Base-by-base conservation (phyloP, 2,888 invertebrate genomes). In the Harmothoe impar region DNA sequence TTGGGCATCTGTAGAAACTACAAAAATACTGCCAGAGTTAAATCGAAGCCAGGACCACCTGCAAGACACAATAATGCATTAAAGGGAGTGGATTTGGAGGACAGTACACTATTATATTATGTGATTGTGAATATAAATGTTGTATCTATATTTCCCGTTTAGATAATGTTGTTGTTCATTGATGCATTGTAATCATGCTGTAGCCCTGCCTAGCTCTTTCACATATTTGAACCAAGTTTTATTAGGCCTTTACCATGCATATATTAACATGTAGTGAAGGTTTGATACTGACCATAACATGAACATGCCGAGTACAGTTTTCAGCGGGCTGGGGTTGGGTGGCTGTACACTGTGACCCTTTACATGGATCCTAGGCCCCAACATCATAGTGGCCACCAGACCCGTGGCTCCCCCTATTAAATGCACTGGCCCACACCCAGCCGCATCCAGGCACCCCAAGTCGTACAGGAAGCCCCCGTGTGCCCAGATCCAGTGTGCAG, bases 21-120 rank as follows among this genome's bases (percentile, higher is more conserved):
- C 51, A 84, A 96, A 97, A 0, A 96, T 96, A 92, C 96, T 96
- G n/a, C 99, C 99, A 88, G 98, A 98, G 96, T 98, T 98, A 95
- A 99, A 99, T 0, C 98, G 98, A 89, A 99, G 96, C 99, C 99
- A 99, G 0, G 99, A 99, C 99, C 99, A 94, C 91, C 94, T 94
- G 89, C 17, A 90, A 91, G 23, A 17, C 31, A 29, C 31, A 31
- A 77, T 62, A 12, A n/a, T n/a, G n/a, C n/a, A n/a, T n/a, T n/a
- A n/a, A n/a, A n/a, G n/a, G n/a, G n/a, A n/a, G n/a, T n/a, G n/a
- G n/a, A n/a, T n/a, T n/a, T n/a, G n/a, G n/a, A n/a, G n/a, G n/a
- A n/a, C n/a, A n/a, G n/a, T n/a, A n/a, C n/a, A n/a, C n/a, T n/a
- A n/a, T n/a, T n/a, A n/a, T n/a, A n/a, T n/a, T n/a, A n/a, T n/a